These are phyloP conservation scores for Hirtodrosophila histrioides DNA, from an alignment of 2,888 invertebrate genomes.

Conservation along the genomic window DNA sequence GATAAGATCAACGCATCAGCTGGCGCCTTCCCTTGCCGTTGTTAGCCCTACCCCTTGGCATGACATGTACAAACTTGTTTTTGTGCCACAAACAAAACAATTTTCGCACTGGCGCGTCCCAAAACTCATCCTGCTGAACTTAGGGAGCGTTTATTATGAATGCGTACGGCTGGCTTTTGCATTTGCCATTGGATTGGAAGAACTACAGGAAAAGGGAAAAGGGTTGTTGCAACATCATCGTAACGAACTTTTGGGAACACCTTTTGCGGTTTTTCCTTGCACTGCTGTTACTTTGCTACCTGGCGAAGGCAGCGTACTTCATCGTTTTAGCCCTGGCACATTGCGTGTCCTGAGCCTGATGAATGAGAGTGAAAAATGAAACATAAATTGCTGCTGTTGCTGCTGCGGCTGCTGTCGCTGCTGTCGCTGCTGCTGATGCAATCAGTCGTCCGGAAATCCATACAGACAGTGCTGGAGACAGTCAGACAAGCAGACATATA, in stretches of 20 bases:
- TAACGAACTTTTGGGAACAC: slow-evolving; percentile 49
- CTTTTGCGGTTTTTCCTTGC: slow-evolving; percentile 37
- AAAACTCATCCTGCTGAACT: slow-evolving; percentile 15
- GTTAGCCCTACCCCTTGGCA: slow-evolving; percentile 1
- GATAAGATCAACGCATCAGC: slow-evolving; percentile 74
- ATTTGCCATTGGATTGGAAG: slow-evolving; percentile 6
- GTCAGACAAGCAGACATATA: slow-evolving; percentile 16
- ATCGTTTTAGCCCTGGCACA: slow-evolving; percentile 26
- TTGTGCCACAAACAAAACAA: slow-evolving; percentile 67
- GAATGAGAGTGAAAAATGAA: slow-evolving; percentile 73
- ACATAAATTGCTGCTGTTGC: slow-evolving; percentile 59
- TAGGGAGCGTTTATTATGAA: slow-evolving; percentile 45
- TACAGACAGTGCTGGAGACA: slow-evolving; percentile 56
- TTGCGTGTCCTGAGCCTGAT: slow-evolving; percentile 71
- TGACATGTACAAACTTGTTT: slow-evolving; percentile 63
- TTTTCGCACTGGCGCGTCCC: slow-evolving; percentile 68
- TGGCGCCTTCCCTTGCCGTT: slow-evolving; percentile 29
- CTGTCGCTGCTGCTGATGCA: slow-evolving; percentile 58
- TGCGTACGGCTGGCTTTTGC: slow-evolving; percentile 26
- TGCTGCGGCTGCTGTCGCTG: slow-evolving; percentile 42
- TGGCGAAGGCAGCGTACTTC: slow-evolving; percentile 37
- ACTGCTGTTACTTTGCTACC: slow-evolving; percentile 19
- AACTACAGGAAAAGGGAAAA: slow-evolving; percentile 24
- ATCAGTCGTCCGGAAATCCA: slow-evolving; percentile 80
- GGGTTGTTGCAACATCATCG: slow-evolving; percentile 61